Percentiles rank a stretch among this genome's conserved stretches.
phyloP scores from a whole-genome alignment of 2,797 vertebrate genomes.

The Pipistrellus nathusii region DNA sequence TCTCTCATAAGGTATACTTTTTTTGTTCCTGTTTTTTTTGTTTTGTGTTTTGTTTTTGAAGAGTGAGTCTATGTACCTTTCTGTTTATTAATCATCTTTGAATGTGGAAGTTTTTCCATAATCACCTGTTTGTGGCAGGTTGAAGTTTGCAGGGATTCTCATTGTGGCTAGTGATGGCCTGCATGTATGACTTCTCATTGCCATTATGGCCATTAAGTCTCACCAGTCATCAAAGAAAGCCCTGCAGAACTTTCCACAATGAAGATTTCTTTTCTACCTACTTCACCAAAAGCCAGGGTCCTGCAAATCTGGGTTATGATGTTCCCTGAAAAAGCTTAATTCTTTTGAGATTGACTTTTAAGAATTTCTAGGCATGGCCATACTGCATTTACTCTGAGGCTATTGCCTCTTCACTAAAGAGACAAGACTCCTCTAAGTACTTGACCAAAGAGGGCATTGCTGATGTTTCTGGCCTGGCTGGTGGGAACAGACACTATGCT shows the following conservation, averaged over 20 bases:
- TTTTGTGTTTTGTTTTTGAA: neutral
- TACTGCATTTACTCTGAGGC: neutral
- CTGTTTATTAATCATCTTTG: neutral
- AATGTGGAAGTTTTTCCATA: neutral
- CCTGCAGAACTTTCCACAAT: neutral
- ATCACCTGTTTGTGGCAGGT: neutral
- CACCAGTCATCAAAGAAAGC: neutral
- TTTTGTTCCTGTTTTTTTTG: neutral
- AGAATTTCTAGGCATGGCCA: neutral
- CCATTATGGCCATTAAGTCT: neutral
- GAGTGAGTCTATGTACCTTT: neutral
- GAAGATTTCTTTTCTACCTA: neutral
- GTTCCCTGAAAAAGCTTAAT: neutral
- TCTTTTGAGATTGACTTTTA: neutral
- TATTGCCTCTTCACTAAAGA: neutral
- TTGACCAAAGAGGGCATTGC: neutral
- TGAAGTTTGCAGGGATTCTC: neutral
- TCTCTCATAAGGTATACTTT: neutral
- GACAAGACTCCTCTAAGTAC: neutral
- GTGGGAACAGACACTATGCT: neutral
- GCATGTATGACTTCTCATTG: neutral
- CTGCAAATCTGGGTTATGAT: neutral
- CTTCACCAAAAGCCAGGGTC: neutral
- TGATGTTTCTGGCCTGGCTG: neutral
- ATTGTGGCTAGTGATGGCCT: neutral